Evolutionary conservation across 2,888 invertebrate species (phyloP).

Genomic region (Pollenia labialis): DNA sequence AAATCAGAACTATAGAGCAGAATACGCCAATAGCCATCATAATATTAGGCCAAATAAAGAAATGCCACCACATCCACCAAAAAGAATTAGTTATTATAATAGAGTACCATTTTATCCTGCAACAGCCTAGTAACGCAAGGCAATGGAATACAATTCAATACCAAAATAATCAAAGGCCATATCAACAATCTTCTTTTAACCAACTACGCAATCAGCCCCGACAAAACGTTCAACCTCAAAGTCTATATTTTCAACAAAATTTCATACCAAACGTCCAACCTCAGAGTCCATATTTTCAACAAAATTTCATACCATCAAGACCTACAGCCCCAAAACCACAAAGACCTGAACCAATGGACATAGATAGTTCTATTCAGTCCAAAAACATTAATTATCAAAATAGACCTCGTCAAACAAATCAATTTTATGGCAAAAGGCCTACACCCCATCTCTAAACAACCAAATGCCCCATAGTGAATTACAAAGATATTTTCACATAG

Average conservation of each 20-base stretch:
- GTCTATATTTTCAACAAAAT: too few relatives aligned
- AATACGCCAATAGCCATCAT: neutral
- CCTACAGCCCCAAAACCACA: slow-evolving; percentile 11
- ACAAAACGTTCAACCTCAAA: too few relatives aligned
- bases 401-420: slow-evolving; percentile 16
- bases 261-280: too few relatives aligned
- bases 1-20: neutral
- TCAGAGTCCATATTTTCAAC: too few relatives aligned
- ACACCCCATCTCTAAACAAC: neutral
- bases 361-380: slow-evolving; percentile 21
- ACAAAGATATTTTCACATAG: slow-evolving; percentile 37
- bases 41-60: too few relatives aligned
- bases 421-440: slow-evolving; percentile 32
- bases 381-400: slow-evolving; percentile 38
- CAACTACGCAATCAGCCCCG: slow-evolving; percentile 6
- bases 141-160: slow-evolving; percentile 3
- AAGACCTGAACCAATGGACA: slow-evolving; percentile 29
- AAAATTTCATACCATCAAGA: neutral
- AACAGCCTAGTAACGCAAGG: neutral
- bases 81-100: too few relatives aligned
- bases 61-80: too few relatives aligned
- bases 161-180: neutral
- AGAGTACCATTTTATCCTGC: neutral
- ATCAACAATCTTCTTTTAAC: neutral
- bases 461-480: slow-evolving; percentile 24